Evolutionary conservation across 2,888 invertebrate species (phyloP).

Genomic region (Phoronis australis): DNA sequence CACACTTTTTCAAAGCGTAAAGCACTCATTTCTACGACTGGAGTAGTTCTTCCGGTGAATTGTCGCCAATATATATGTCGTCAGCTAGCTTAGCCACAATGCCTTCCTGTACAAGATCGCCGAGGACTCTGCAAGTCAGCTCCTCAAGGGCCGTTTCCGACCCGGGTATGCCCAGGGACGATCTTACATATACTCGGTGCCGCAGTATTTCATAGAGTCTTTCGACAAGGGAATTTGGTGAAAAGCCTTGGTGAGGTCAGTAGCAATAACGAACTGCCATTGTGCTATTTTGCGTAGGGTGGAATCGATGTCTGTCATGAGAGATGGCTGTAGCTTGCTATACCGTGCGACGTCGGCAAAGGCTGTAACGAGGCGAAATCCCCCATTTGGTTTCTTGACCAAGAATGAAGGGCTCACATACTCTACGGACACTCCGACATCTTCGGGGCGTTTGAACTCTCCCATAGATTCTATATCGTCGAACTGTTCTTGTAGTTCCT

Average conservation of each 20-base stretch:
- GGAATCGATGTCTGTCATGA: conserved; percentile 2
- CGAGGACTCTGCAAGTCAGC: conserved; percentile 10
- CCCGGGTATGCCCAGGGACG: conserved; percentile 10
- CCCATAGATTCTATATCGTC: conserved; percentile 5
- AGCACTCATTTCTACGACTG: conserved; percentile 13
- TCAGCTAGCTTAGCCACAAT: conserved; percentile 17
- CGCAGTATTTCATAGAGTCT: conserved; percentile 10
- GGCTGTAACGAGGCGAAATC: no score
- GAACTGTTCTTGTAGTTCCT: conserved; percentile 8
- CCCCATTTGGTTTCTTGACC: conserved; percentile 5
- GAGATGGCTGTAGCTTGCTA: conserved; percentile 2
- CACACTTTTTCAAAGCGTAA: conserved; percentile 8
- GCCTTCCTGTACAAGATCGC: conserved; percentile 12
- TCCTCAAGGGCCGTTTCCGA: conserved; percentile 13
- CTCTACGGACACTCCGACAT: conserved; percentile 4
- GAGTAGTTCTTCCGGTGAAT: conserved; percentile 11
- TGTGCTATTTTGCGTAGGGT: no score
- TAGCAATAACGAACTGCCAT: conserved; percentile 5
- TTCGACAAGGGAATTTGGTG: conserved; percentile 8
- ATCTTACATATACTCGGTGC: conserved; percentile 8
- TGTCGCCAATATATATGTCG: conserved; percentile 18
- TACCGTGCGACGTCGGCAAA: conserved; percentile 7
- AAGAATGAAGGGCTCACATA: conserved; percentile 8
- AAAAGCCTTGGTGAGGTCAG: conserved; percentile 8
- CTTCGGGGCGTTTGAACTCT: conserved; percentile 5